phyloP scores from a whole-genome alignment of 2,113 vertebrate species.

The Elephantulus edwardii region DNA sequence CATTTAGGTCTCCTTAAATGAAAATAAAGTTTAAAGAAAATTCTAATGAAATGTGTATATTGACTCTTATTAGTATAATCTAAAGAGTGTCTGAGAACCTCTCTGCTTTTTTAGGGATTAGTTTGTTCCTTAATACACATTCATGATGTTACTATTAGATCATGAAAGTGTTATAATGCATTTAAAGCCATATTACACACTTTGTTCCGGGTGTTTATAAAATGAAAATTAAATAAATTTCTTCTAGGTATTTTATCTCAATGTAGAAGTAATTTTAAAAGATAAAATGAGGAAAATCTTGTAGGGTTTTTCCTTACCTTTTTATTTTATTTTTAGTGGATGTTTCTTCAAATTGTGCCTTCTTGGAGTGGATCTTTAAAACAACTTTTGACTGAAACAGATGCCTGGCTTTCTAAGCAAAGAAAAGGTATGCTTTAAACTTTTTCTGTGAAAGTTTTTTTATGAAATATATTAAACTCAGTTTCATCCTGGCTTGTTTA shows the following conservation, averaged over 20 bases:
- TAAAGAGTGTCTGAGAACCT: not conserved
- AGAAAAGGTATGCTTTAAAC: conserved; percentile 85
- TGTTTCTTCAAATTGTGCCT: conserved; percentile 96
- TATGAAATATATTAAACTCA: conserved; percentile 35
- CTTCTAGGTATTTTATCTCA: conserved; percentile 36
- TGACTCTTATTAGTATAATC: conserved; percentile 14
- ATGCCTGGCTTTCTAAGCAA: conserved; percentile 94
- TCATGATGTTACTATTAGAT: not conserved
- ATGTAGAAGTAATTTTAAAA: conserved; percentile 40
- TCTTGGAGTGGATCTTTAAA: conserved; percentile 96
- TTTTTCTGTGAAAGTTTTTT: not conserved
- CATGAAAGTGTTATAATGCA: not conserved
- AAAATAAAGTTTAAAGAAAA: too few species aligned
- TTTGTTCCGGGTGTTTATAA: conserved; percentile 9
- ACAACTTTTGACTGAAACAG: conserved; percentile 93
- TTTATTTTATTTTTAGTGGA: conserved; percentile 88
- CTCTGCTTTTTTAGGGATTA: conserved; percentile 22
- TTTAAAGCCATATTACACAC: conserved; percentile 42
- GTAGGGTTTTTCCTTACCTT: not conserved
- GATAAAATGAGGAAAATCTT: not conserved
- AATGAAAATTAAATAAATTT: conserved; percentile 36
- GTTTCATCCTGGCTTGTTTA: not conserved
- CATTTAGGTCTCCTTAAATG: too few species aligned
- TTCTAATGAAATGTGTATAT: not conserved
- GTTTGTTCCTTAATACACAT: not conserved